Conservation (phyloP, 2,113 vertebrate genomes). For the Eudyptes chrysolophus region DNA sequence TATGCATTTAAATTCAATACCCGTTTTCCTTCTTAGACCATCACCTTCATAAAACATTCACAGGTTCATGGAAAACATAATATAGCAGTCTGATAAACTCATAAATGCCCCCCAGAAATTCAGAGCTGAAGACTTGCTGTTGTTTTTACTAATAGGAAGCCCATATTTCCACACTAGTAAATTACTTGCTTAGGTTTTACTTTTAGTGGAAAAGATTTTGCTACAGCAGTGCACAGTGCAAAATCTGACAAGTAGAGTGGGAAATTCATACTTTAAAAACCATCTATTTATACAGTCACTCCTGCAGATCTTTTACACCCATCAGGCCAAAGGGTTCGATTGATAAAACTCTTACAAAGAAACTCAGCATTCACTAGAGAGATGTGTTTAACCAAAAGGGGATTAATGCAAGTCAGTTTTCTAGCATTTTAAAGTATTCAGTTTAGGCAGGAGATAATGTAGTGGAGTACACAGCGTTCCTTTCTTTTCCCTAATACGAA, state of each 20-base stretch:
- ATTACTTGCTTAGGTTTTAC: not conserved
- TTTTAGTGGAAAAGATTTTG: not conserved
- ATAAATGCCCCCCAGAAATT: not conserved
- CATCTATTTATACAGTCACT: not conserved
- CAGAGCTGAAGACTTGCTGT: not conserved
- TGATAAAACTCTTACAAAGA: not conserved
- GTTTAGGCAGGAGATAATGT: not conserved
- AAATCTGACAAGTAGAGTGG: not conserved
- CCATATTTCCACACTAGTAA: not conserved
- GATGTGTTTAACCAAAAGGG: not conserved
- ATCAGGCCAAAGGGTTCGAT: not conserved
- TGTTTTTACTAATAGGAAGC: not conserved
- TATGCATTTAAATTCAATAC: not conserved
- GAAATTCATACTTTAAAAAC: not conserved
- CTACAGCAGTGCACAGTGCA: not conserved
- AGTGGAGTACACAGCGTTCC: not conserved
- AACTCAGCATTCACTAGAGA: not conserved
- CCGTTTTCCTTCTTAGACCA: not conserved
- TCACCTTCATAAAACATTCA: not conserved
- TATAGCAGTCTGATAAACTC: not conserved
- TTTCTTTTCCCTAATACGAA: not conserved
- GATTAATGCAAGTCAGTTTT: not conserved
- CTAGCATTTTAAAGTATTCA: not conserved
- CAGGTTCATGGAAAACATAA: not conserved
- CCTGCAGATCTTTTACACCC: not conserved